Evolutionary conservation across 2,113 vertebrate species (phyloP).

Genomic region (Embiotoca jacksoni): DNA sequence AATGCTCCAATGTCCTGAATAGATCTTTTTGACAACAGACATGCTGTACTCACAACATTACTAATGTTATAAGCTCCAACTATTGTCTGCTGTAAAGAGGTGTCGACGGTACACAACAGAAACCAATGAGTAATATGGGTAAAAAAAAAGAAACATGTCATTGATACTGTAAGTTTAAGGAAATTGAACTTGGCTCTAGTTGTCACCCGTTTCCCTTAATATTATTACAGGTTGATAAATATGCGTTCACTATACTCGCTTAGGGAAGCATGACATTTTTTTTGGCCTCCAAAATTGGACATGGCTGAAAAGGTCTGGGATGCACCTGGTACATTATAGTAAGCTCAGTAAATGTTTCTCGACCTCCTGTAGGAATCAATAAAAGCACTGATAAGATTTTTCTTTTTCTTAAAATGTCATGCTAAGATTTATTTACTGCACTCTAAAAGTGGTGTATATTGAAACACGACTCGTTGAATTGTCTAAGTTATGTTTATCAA

Average conservation of each 20-base stretch:
- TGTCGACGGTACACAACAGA: not conserved
- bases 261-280: not conserved
- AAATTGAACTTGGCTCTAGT: not conserved
- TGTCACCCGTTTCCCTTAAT: not conserved
- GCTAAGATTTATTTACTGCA: slow-evolving; percentile 12
- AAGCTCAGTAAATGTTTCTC: not conserved
- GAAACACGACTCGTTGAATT: slow-evolving; percentile 17
- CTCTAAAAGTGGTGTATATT: slow-evolving; percentile 4
- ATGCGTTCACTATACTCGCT: not conserved
- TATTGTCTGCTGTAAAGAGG: not conserved
- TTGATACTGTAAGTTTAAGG: not conserved
- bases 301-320: not conserved
- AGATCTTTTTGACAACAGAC: not conserved
- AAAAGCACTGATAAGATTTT: too few relatives aligned
- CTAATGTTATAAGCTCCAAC: slow-evolving; percentile 8
- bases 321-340: not conserved
- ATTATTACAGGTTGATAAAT: not conserved
- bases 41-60: slow-evolving; percentile 4
- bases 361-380: too few relatives aligned
- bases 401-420: too few relatives aligned
- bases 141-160: not conserved
- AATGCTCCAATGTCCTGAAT: not conserved
- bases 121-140: not conserved
- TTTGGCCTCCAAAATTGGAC: not conserved
- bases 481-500: slow-evolving; percentile 2